Conservation (phyloP, 2,888 invertebrate species). For the Pasiphila rectangulata region DNA sequence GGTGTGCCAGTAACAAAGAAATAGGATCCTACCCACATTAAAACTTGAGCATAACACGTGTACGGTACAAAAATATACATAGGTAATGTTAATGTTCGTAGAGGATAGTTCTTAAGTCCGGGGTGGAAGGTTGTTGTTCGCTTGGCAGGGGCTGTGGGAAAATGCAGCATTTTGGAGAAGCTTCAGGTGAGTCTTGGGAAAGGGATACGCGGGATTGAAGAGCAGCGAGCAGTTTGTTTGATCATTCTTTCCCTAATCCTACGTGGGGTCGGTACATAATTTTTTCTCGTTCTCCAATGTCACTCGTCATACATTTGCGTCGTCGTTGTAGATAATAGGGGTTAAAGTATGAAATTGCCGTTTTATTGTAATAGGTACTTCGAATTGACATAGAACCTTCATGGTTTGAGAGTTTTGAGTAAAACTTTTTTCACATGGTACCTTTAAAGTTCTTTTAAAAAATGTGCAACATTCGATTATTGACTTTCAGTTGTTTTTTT, state of each 20-base stretch:
- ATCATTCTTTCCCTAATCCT: neutral
- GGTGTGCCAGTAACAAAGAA: slow-evolving; percentile 51
- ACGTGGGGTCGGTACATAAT: too few species aligned
- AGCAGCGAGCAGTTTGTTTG: neutral
- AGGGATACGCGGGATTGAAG: slow-evolving; percentile 32
- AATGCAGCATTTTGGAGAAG: slow-evolving; percentile 36
- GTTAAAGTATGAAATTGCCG: too few species aligned
- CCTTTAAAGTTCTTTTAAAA: too few species aligned
- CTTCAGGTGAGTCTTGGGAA: slow-evolving; percentile 39
- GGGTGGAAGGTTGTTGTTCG: slow-evolving; percentile 26
- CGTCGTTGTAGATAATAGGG: too few species aligned
- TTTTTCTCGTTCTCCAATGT: too few species aligned
- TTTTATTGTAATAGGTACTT: too few species aligned
- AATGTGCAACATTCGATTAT: too few species aligned
- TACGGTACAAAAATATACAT: slow-evolving; percentile 28
- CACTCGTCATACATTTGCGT: too few species aligned
- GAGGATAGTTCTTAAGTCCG: slow-evolving; percentile 13
- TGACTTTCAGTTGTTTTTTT: too few species aligned
- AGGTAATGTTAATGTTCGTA: slow-evolving; percentile 4
- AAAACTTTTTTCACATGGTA: too few species aligned
- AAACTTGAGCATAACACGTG: slow-evolving; percentile 48
- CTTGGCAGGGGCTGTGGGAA: slow-evolving; percentile 21
- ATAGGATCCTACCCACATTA: slow-evolving; percentile 52
- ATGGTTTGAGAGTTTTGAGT: too few species aligned
- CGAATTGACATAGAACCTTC: too few species aligned